Conservation (phyloP, 1,140 invertebrate species). For the Coboldia fuscipes region DNA sequence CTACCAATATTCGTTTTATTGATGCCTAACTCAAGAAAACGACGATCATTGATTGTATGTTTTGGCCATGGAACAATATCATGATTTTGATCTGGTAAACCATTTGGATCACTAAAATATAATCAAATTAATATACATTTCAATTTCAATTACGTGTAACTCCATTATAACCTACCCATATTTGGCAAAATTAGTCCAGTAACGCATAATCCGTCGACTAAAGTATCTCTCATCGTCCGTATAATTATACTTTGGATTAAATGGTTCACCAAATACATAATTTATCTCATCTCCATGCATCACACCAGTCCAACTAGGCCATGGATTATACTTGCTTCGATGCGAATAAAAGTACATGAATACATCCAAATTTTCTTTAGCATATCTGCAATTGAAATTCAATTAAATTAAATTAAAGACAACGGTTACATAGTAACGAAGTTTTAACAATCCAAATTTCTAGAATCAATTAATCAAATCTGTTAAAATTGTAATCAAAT, state of each 20-base stretch:
- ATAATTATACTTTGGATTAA: conserved; percentile 60
- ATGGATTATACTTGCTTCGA: conserved; percentile 61
- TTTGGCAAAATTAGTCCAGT: conserved; percentile 91
- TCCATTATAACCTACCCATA: conserved; percentile 46
- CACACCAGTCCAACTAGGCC: conserved; percentile 90
- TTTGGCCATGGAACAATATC: conserved; percentile 80
- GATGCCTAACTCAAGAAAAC: conserved; percentile 65
- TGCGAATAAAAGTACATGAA: conserved; percentile 94
- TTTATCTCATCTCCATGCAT: conserved; percentile 93
- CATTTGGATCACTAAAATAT: conserved; percentile 34
- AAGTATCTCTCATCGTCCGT: conserved; percentile 57
- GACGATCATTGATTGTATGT: conserved; percentile 58
- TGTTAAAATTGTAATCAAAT: too few relatives aligned
- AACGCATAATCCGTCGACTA: conserved; percentile 72
- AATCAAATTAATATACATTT: neutral
- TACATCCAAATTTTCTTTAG: conserved; percentile 69
- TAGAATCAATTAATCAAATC: too few relatives aligned
- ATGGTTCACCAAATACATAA: conserved; percentile 82
- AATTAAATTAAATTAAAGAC: neutral
- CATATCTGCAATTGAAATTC: conserved; percentile 29
- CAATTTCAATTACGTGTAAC: neutral
- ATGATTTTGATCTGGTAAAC: conserved; percentile 19
- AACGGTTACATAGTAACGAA: neutral
- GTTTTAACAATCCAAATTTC: too few relatives aligned
- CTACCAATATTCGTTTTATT: conserved; percentile 61